Percentiles rank a stretch among this genome's conserved stretches.
Conservation (phyloP, 2,113 vertebrate species). For the Lontra canadensis region DNA sequence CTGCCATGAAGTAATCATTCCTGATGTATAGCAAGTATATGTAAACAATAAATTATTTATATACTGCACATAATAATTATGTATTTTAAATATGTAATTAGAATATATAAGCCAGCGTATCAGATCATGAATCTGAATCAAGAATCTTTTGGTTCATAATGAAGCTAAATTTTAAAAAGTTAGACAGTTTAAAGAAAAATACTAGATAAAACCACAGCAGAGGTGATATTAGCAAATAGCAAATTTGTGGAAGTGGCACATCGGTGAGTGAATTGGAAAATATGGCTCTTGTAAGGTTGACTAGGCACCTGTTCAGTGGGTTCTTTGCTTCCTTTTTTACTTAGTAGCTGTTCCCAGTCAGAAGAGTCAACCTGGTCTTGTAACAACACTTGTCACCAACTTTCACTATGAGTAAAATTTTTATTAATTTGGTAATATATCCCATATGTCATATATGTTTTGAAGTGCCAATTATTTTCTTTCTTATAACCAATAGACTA, state of each 20-base stretch:
- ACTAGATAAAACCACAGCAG: fast-evolving
- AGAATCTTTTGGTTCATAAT: neutral
- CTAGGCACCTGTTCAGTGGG: fast-evolving
- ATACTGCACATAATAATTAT: neutral
- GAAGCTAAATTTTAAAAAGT: neutral
- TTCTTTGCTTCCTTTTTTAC: fast-evolving
- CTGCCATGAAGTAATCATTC: neutral
- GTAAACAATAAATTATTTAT: neutral
- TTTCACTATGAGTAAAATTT: neutral
- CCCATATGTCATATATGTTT: neutral
- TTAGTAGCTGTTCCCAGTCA: neutral
- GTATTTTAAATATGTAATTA: neutral
- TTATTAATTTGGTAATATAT: neutral
- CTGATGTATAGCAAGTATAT: neutral
- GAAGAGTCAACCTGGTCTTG: neutral
- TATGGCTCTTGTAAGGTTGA: neutral
- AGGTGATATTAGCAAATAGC: neutral
- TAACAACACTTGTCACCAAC: neutral
- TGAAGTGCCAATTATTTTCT: neutral
- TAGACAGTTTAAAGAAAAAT: neutral
- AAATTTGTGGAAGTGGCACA: neutral
- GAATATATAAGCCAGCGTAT: neutral
- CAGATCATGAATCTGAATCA: neutral
- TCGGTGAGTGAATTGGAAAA: neutral
- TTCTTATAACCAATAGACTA: neutral